These are phyloP conservation scores for Diaperis boleti DNA, from an alignment of 2,888 invertebrate genomes.

Conservation along the genomic window DNA sequence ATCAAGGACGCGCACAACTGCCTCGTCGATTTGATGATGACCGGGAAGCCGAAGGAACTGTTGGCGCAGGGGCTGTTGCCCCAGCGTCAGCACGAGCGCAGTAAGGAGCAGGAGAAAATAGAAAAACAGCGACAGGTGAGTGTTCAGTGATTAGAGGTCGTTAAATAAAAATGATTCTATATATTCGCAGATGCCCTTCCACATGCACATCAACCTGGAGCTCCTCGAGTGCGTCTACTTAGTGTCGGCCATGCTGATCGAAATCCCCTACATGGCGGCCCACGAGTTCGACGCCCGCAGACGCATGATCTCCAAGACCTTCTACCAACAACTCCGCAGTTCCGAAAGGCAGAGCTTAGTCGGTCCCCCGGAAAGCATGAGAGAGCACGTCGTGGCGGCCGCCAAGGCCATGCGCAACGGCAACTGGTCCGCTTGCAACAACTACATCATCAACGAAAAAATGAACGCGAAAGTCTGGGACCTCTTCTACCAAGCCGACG, in stretches of 20 bases:
- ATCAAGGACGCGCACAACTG: constrained; percentile 98
- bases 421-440: constrained; percentile 95
- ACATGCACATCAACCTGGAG: constrained; percentile 99
- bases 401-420: constrained; percentile 99
- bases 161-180: background rate
- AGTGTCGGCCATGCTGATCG: constrained; percentile 98
- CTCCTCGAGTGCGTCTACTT: constrained; percentile 98
- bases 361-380: constrained; percentile 98
- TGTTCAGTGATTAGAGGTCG: too few relatives aligned
- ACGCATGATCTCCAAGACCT: constrained; percentile 96
- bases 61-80: constrained; percentile 60
- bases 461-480: constrained; percentile 99
- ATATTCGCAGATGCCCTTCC: constrained; percentile 91
- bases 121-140: constrained; percentile 85
- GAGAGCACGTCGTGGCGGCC: constrained; percentile 99
- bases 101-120: constrained; percentile 97
- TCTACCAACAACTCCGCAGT: constrained; percentile 97
- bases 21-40: constrained; percentile 98
- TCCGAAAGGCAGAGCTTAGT: constrained; percentile 94
- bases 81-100: constrained; percentile 92
- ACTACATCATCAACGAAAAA: constrained; percentile 98
- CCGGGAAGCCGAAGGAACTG: constrained; percentile 94
- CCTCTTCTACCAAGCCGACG: constrained; percentile 91
- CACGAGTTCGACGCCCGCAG: constrained; percentile 98
- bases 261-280: constrained; percentile 99